phyloP scores from a whole-genome alignment of 2,113 vertebrate species.

The Thomomys bottae region DNA sequence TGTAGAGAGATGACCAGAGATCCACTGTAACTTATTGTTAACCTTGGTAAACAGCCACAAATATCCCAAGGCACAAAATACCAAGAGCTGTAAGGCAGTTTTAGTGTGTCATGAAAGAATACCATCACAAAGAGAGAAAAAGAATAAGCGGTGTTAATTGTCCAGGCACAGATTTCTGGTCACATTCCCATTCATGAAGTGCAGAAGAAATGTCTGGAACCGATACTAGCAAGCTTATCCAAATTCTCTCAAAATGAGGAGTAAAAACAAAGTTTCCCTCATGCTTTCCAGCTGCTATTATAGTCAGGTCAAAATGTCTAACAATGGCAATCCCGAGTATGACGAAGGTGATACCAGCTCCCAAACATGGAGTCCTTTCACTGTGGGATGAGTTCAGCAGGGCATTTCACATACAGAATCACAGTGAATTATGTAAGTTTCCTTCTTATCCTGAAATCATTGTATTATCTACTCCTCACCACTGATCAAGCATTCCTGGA shows the following conservation, averaged over 20 bases:
- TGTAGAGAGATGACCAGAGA: not conserved
- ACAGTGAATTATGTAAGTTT: not conserved
- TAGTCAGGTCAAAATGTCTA: not conserved
- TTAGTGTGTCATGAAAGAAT: not conserved
- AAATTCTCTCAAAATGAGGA: not conserved
- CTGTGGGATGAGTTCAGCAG: no score
- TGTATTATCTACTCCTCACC: not conserved
- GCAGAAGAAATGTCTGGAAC: conserved; percentile 43
- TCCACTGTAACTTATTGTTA: not conserved
- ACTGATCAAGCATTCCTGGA: not conserved
- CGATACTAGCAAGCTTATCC: conserved; percentile 30
- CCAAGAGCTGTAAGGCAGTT: not conserved
- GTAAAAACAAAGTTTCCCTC: not conserved
- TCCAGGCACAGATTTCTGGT: conserved; percentile 26
- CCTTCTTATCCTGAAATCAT: not conserved
- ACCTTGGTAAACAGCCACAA: not conserved
- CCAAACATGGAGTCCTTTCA: no score
- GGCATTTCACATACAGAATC: no score
- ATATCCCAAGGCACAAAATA: not conserved
- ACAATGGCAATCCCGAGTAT: not conserved
- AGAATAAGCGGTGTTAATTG: conserved; percentile 35
- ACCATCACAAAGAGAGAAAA: not conserved
- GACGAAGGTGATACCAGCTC: no score
- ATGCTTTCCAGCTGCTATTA: not conserved
- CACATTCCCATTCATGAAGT: not conserved